Evolutionary conservation across 2,888 invertebrate genomes (phyloP).

Genomic region (Apamea anceps): DNA sequence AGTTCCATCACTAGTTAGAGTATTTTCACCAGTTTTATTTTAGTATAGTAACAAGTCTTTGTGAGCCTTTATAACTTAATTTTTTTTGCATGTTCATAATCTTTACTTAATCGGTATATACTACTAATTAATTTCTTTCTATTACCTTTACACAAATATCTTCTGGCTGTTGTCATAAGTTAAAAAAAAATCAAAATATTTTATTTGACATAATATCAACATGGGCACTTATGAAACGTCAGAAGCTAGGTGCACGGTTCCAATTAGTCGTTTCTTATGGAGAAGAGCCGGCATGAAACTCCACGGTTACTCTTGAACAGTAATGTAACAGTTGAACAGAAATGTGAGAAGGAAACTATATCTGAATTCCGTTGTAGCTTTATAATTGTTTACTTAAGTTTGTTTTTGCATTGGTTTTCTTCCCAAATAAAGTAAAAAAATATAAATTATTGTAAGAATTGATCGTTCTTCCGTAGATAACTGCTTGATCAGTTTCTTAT

Average conservation of each 20-base stretch:
- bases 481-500: neutral
- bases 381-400: neutral
- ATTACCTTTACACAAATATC: neutral
- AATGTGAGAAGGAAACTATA: neutral
- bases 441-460: neutral
- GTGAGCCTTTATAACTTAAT: neutral
- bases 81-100: too few relatives aligned
- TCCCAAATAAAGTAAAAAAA: neutral
- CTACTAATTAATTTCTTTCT: neutral
- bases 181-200: too few relatives aligned
- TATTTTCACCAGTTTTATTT: neutral
- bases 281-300: too few relatives aligned
- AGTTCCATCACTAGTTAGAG: constrained; percentile 14
- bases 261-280: too few relatives aligned
- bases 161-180: neutral
- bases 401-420: neutral
- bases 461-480: neutral
- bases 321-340: neutral
- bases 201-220: too few relatives aligned
- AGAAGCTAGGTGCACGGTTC: too few relatives aligned
- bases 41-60: neutral
- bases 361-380: neutral
- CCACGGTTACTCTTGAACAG: too few relatives aligned
- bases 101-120: neutral
- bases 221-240: too few relatives aligned